phyloP scores from a whole-genome alignment of 30 jellyfish, hydroid and myxozoan species.

The Euphysa ruthae region DNA sequence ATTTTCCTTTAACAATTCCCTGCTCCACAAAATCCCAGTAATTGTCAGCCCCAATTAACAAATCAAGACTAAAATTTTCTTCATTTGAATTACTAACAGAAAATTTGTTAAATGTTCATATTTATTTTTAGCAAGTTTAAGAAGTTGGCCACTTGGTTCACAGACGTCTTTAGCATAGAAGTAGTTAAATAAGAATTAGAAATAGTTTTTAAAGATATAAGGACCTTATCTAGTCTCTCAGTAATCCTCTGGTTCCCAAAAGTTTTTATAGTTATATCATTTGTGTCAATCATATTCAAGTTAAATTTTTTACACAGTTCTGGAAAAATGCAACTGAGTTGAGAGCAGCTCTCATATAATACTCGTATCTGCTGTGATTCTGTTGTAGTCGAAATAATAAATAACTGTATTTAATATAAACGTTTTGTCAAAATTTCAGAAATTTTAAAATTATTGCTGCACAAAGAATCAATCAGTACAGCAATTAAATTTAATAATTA shows the following conservation, averaged over 20 bases:
- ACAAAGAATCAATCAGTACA: no score
- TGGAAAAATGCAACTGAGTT: no score
- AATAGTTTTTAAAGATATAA: not conserved
- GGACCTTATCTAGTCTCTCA: not conserved
- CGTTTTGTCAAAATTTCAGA: no score
- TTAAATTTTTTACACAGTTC: no score
- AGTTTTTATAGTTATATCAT: no score
- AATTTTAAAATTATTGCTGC: no score
- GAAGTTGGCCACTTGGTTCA: not conserved
- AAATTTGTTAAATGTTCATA: not conserved
- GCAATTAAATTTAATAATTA: no score
- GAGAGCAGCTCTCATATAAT: no score
- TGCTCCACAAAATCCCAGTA: not conserved
- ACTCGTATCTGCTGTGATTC: no score
- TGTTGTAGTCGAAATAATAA: no score
- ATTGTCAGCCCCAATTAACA: slow-evolving; percentile 7
- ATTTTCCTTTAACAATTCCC: not conserved
- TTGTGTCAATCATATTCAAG: no score
- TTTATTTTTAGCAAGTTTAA: not conserved
- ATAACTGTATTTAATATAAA: no score
- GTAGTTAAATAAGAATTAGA: not conserved
- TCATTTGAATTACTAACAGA: not conserved
- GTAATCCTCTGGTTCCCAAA: not conserved
- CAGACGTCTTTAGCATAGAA: not conserved
- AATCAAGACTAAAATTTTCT: not conserved